Percentiles rank a stretch among this genome's conserved stretches.
Evolutionary conservation across 1,140 invertebrate species (phyloP).

Genomic region (Dendrolimus punctatus): DNA sequence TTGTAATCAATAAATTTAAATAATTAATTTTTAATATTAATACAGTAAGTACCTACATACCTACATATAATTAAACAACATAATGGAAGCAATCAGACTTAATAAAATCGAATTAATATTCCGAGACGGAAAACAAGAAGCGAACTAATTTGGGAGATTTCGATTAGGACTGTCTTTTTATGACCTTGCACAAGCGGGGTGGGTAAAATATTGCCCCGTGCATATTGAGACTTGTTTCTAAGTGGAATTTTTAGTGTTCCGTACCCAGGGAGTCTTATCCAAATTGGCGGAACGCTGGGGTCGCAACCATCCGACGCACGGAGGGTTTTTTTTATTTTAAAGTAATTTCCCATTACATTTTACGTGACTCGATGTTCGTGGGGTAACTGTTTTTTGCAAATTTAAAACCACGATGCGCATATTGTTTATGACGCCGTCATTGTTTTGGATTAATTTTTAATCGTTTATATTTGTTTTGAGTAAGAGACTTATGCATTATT

Average conservation of each 20-base stretch:
- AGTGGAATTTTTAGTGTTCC: conserved; percentile 63
- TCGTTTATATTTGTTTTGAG: too few relatives aligned
- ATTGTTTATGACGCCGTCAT: not conserved
- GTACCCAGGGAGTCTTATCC: conserved; percentile 56
- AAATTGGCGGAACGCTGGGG: conserved; percentile 65
- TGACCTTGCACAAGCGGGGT: conserved; percentile 40
- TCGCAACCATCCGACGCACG: conserved; percentile 28
- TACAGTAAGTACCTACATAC: too few relatives aligned
- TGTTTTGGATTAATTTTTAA: too few relatives aligned
- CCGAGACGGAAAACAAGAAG: not conserved
- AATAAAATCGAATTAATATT: too few relatives aligned
- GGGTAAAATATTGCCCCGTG: conserved; percentile 23
- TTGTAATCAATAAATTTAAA: too few relatives aligned
- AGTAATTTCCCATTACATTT: conserved; percentile 70
- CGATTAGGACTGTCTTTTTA: conserved; percentile 64
- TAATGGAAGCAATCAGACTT: not conserved
- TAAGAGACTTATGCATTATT: too few relatives aligned
- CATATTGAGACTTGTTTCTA: conserved; percentile 61
- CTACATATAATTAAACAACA: too few relatives aligned
- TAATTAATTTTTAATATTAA: too few relatives aligned
- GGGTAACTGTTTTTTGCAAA: conserved; percentile 49
- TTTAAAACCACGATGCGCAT: not conserved
- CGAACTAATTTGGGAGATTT: conserved; percentile 19
- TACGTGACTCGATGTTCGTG: conserved; percentile 59
- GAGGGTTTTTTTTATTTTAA: conserved; percentile 68